Evolutionary conservation across 2,888 invertebrate genomes (phyloP).

Genomic region (Schizotus pectinicornis): DNA sequence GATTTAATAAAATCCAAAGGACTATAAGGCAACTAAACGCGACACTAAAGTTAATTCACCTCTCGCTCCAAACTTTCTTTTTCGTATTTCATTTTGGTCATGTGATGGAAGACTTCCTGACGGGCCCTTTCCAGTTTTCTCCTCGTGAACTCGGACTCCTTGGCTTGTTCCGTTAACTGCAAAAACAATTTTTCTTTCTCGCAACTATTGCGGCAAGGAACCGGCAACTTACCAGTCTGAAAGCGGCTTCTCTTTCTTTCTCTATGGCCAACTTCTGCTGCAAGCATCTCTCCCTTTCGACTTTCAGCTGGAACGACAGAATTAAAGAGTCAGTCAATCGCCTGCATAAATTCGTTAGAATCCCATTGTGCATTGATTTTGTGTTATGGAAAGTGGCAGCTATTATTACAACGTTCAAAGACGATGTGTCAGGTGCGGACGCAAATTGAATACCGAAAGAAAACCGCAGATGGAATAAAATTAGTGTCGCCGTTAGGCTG

Average conservation of each 20-base stretch:
- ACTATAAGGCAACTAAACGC: constrained; percentile 6
- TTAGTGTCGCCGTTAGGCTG: no score
- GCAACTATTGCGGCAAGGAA: constrained; percentile 3
- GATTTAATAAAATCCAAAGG: neutral
- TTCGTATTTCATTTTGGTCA: constrained; percentile 64
- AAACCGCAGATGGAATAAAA: no score
- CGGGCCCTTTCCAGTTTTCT: constrained; percentile 64
- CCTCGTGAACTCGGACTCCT: constrained; percentile 64
- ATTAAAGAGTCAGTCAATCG: constrained; percentile 12
- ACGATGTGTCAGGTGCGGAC: no score
- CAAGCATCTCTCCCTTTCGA: constrained; percentile 59
- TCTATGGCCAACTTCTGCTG: constrained; percentile 59
- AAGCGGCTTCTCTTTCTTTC: constrained; percentile 59
- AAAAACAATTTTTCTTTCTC: constrained; percentile 35
- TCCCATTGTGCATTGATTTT: no score
- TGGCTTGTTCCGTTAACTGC: constrained; percentile 64
- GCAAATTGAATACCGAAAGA: no score
- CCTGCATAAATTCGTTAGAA: neutral
- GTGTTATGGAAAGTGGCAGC: no score
- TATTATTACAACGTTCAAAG: no score
- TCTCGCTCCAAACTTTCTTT: constrained; percentile 64
- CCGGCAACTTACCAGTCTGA: constrained; percentile 56
- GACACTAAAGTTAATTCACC: constrained; percentile 52
- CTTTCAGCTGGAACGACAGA: constrained; percentile 55
- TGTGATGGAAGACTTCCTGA: constrained; percentile 65